Evolutionary conservation across 2,113 vertebrate genomes (phyloP).

Genomic region (Tupaia tana): DNA sequence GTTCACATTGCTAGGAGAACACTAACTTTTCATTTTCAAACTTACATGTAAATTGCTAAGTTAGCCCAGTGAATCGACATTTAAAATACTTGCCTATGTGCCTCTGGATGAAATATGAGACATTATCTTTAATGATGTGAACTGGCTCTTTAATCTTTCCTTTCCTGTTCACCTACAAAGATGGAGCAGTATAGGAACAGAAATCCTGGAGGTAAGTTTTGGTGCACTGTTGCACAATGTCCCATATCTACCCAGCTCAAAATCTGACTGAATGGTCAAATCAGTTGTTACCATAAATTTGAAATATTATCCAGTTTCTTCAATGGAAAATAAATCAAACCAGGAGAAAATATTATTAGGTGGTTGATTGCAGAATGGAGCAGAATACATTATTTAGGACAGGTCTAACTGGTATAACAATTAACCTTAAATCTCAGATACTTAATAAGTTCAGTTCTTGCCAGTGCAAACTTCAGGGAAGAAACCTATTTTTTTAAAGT

Average conservation of each 20-base stretch:
- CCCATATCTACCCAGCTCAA: slow-evolving; percentile 30
- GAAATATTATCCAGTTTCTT: background rate
- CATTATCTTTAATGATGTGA: slow-evolving; percentile 47
- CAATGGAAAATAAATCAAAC: slow-evolving; percentile 20
- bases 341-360: background rate
- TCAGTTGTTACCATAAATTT: slow-evolving; percentile 31
- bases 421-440: background rate
- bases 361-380: slow-evolving; percentile 5
- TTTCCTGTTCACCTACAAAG: slow-evolving; percentile 13
- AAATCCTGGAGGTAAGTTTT: slow-evolving; percentile 15
- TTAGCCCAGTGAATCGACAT: slow-evolving; percentile 1
- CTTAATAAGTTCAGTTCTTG: slow-evolving; percentile 15
- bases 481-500: too few species aligned
- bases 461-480: background rate
- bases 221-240: background rate
- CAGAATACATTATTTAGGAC: background rate
- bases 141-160: slow-evolving; percentile 3
- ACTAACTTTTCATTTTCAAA: slow-evolving; percentile 63
- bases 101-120: slow-evolving; percentile 54
- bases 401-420: background rate
- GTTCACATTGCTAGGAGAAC: slow-evolving; percentile 27
- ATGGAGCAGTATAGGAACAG: background rate
- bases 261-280: slow-evolving; percentile 44
- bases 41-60: slow-evolving; percentile 41
- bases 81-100: slow-evolving; percentile 48